A percentile compares a stretch with the other conserved stretches of the same genome.
These are phyloP conservation scores for Salvelinus sp. DNA, from an alignment of 2,113 vertebrate species.

Conservation along the genomic window DNA sequence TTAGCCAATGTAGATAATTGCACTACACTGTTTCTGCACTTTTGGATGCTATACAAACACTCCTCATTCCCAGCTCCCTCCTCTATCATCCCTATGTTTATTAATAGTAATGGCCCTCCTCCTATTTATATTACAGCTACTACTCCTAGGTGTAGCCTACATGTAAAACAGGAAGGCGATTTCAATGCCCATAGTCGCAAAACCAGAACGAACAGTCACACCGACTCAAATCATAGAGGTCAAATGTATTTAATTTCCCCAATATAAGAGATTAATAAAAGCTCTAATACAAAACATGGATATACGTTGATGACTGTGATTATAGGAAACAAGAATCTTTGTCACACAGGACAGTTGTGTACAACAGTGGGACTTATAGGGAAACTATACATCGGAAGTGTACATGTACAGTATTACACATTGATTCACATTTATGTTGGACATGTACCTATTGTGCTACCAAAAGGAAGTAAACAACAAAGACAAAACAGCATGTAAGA, in stretches of 20 bases:
- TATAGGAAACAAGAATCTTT: conserved; percentile 34
- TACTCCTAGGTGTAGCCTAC: background rate
- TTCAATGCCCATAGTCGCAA: background rate
- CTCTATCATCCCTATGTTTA: background rate
- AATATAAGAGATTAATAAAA: conserved; percentile 57
- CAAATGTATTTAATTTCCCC: conserved; percentile 53
- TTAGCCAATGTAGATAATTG: background rate
- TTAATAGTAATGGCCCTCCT: background rate
- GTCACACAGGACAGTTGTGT: conserved; percentile 11
- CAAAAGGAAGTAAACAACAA: background rate
- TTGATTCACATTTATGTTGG: conserved; percentile 20
- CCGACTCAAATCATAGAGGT: conserved; percentile 1
- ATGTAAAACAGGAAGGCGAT: background rate
- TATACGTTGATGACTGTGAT: conserved; percentile 24
- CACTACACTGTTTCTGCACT: background rate
- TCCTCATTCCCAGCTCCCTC: background rate
- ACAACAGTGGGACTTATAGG: background rate
- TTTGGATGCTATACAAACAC: background rate
- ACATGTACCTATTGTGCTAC: background rate
- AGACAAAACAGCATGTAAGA: conserved; percentile 12
- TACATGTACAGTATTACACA: background rate
- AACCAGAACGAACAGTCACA: conserved; percentile 5
- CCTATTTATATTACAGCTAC: background rate
- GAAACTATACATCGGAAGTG: conserved; percentile 12
- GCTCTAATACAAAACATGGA: conserved; percentile 54